Base-by-base conservation (phyloP, 2,113 vertebrate genomes). In the Tupaia tana region DNA sequence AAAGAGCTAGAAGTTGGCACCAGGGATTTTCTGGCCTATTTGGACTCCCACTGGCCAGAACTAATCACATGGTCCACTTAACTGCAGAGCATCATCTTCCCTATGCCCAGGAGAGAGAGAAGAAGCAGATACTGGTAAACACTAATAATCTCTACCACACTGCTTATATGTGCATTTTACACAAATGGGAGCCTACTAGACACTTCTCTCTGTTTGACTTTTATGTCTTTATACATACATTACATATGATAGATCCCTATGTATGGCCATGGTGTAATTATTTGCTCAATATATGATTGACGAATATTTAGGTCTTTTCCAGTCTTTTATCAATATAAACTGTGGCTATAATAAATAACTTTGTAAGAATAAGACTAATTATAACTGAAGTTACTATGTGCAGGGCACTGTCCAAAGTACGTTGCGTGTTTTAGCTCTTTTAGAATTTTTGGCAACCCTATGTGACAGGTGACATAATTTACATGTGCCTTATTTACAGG, bases 401-500 rank as follows among this genome's bases (percentile, higher is more conserved):
- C 77, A 92, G 90, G 58, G 34, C 16, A 54, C 25, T 61, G 10
- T 93, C 67, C 6, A 89, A 80, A 89, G 34, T 34, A 58, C 14
- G 43, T 15, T n/a, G 52, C 9, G 61, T 56, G 13, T 75, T 92
- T 95, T 59, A 63, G 85, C 20, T 43, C 74, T 63, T 16, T 66
- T 84, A 83, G 71, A 34, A 67, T 3, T 67, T 29, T 69, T 58
- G 18, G n/a, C n/a, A 89, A 25, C 6, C 11, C 19, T 59, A 11
- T 63, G 27, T 87, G 80, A 91, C 73, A 85, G n/a, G 86, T 43
- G 89, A 69, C 54, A 80, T 67, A 56, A 79, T 58, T 90, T 78
- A 87, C 5, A 79, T 20, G 13, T 75, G 13, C 6, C n/a, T 87
- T 56, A 87, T 70, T 86, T 89, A 75, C 19, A 54, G 64, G 29